A percentile compares a stretch with the other conserved stretches of the same genome.
phyloP scores from a whole-genome alignment of 1,140 invertebrate genomes.

The Papilio polytes region DNA sequence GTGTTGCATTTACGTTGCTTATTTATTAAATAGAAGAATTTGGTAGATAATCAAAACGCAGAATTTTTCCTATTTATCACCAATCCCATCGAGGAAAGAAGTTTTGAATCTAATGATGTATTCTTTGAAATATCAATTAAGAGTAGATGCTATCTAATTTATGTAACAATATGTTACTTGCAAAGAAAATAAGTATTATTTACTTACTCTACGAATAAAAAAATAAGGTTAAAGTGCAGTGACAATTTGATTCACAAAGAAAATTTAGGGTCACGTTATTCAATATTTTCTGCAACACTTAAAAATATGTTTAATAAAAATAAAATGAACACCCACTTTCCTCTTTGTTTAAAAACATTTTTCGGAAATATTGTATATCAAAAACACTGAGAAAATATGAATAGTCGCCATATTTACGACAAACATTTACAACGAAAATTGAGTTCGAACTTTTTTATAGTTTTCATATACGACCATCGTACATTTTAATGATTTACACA shows the following conservation, averaged over 20 bases:
- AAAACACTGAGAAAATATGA: not conserved
- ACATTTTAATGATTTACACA: not conserved
- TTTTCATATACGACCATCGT: not conserved
- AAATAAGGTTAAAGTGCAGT: not conserved
- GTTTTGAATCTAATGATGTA: no score
- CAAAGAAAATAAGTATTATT: no score
- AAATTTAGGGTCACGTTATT: not conserved
- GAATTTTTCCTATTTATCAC: no score
- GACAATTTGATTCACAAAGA: not conserved
- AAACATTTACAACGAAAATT: not conserved
- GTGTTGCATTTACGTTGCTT: no score
- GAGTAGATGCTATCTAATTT: no score
- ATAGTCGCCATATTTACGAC: not conserved
- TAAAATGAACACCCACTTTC: not conserved
- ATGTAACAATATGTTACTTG: no score
- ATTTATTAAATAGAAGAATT: no score
- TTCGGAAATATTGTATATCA: not conserved
- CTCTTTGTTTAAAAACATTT: not conserved
- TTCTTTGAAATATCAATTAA: no score
- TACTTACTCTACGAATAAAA: no score
- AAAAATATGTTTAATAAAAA: not conserved
- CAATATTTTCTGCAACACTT: not conserved
- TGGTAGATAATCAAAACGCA: no score
- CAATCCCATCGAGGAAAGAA: no score
- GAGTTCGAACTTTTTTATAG: conserved; percentile 5